Percentiles rank a stretch among this genome's conserved stretches.
phyloP scores from a whole-genome alignment of 2,888 invertebrate species.

The Dolichomitus sp. region DNA sequence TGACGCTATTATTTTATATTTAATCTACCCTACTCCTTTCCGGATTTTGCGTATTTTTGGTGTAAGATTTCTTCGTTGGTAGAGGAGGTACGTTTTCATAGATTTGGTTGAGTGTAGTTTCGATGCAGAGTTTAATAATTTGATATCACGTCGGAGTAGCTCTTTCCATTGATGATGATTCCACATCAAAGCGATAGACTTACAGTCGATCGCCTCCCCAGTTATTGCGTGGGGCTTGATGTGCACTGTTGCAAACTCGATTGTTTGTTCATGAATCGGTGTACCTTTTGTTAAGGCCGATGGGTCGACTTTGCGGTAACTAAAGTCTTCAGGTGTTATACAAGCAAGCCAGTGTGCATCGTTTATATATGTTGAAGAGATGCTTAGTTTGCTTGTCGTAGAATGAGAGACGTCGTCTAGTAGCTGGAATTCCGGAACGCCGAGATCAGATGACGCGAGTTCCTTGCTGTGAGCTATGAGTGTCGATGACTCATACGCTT shows the following conservation, averaged over 20 bases:
- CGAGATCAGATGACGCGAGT: not conserved
- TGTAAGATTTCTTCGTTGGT: not conserved
- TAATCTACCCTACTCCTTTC: constrained; percentile 3
- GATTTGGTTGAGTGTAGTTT: not conserved
- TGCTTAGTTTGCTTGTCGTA: not conserved
- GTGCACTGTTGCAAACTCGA: not conserved
- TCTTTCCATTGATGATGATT: too few relatives aligned
- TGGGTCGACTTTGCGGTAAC: not conserved
- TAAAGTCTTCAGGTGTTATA: not conserved
- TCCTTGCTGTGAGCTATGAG: not conserved
- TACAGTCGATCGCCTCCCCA: not conserved
- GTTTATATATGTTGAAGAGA: not conserved
- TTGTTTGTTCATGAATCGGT: not conserved
- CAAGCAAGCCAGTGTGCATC: not conserved
- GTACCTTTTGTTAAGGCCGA: not conserved
- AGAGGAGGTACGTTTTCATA: not conserved
- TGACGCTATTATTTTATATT: constrained; percentile 2
- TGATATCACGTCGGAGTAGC: too few relatives aligned
- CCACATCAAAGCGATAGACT: not conserved
- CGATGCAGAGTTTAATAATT: not conserved
- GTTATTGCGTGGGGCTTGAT: constrained; percentile 1
- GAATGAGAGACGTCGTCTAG: not conserved
- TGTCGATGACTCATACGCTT: not conserved
- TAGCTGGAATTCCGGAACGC: not conserved
- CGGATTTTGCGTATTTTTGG: not conserved